Percentiles rank a stretch among this genome's conserved stretches.
phyloP scores from a whole-genome alignment of 2,113 vertebrate genomes.

The Sus scrofa region DNA sequence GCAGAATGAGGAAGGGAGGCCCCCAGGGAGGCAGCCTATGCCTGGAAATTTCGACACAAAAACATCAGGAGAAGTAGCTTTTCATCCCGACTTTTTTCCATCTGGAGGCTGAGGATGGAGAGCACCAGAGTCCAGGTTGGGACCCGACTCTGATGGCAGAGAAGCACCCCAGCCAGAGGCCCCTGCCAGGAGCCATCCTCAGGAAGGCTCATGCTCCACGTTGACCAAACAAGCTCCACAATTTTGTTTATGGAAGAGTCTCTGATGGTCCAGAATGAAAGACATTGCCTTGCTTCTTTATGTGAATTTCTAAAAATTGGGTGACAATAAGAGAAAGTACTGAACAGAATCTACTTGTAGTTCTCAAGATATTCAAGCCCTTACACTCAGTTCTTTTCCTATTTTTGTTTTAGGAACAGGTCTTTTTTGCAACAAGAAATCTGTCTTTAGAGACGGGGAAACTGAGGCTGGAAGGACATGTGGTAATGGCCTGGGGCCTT shows the following conservation, averaged over 20 bases:
- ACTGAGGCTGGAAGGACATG: not conserved
- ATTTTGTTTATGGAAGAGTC: not conserved
- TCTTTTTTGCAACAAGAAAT: slow-evolving; percentile 5
- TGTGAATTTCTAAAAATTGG: slow-evolving; percentile 2
- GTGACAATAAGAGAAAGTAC: not conserved
- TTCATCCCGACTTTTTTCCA: not conserved
- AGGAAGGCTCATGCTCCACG: not conserved
- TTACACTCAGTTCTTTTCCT: not conserved
- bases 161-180: not conserved
- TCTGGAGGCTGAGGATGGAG: not conserved
- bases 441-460: not conserved
- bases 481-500: not conserved
- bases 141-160: not conserved
- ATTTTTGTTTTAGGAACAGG: slow-evolving; percentile 17
- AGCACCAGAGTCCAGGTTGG: not conserved
- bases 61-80: not conserved
- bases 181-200: not conserved
- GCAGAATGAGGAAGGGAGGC: not conserved
- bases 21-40: not conserved
- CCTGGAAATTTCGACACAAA: not conserved
- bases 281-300: not conserved
- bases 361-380: not conserved
- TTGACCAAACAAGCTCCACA: not conserved
- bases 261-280: not conserved
- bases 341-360: not conserved